phyloP scores from a whole-genome alignment of 2,113 vertebrate genomes.

The Campylomormyrus tamandua region DNA sequence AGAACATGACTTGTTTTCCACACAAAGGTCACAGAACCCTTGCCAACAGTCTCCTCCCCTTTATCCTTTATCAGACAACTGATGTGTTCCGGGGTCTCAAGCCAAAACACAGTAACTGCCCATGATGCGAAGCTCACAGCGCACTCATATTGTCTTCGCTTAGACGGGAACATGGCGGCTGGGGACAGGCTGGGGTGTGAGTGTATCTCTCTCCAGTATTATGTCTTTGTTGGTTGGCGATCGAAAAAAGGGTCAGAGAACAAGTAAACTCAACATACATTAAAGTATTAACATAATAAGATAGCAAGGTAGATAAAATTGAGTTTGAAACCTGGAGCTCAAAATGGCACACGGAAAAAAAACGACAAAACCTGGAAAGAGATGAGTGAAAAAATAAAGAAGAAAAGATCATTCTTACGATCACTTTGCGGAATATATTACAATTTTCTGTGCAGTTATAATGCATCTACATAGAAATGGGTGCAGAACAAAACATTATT shows the following conservation, averaged over 20 bases:
- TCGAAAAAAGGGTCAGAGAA: not conserved
- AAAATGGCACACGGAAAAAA: not conserved
- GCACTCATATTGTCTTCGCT: not conserved
- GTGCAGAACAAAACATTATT: constrained; percentile 14
- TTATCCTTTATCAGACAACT: not conserved
- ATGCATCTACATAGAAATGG: constrained; percentile 2
- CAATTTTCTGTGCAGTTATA: constrained; percentile 15
- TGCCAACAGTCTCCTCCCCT: not conserved
- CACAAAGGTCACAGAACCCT: not conserved
- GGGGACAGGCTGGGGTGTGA: not conserved
- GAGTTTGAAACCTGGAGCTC: not conserved
- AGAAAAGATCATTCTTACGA: not conserved
- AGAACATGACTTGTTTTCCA: not conserved
- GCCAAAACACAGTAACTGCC: not conserved
- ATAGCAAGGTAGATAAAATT: not conserved
- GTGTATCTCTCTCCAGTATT: not conserved
- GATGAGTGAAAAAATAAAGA: not conserved
- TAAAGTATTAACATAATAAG: constrained; percentile 4
- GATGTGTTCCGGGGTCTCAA: not conserved
- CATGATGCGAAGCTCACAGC: not conserved
- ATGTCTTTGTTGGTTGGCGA: not conserved
- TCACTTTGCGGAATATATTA: constrained; percentile 8
- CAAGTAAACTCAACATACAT: not conserved
- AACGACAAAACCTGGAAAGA: not conserved
- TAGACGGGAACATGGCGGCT: not conserved